Evolutionary conservation across 2,797 vertebrate species (phyloP), one percentile per base, ranked within the genome.

Genomic region (Protosalanx chinensis): DNA sequence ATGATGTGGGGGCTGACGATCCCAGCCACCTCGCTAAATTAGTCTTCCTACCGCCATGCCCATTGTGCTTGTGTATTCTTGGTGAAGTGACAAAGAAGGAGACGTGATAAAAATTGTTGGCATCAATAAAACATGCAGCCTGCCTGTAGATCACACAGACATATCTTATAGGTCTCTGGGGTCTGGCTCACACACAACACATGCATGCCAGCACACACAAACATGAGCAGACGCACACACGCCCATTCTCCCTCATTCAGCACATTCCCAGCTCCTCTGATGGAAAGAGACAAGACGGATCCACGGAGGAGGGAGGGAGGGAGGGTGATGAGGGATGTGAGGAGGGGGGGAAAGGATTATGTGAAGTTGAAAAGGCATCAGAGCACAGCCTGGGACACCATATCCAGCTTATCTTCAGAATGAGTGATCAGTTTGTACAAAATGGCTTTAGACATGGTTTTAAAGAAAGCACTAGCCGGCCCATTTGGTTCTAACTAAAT

Each of bases 121-220:
- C 16, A 72, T 72, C 63, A 72, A 72, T 72, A 72, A 72, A 59
- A 72, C 53, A 72, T 72, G 6, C 23, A 66, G n/a, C 5, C 61
- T 35, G 15, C 33, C 71, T 23, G 4, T 29, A 53, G 23, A 51
- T 30, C 41, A 4, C 18, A n/a, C 18, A 60, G 5, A n/a, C 8
- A 56, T 49, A 46, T 18, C 68, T 41, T 56, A 46, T n/a, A 41
- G 20, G 35, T 29, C 49, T 62, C 62, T 62, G 27, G n/a, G 49
- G 49, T 32, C 33, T 67, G 37, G 37, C 64, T 6, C 29, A 27
- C 15, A 27, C 15, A 51, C 27, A 49, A 7, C 51, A 53, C 46
- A 56, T 6, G 18, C 51, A 56, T 16, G 33, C 46, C 2, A 4
- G 15, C 46, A 49, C 46, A 49, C 8, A 12, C 46, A 12, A 10